Percentiles rank a stretch among this genome's conserved stretches.
phyloP scores from a whole-genome alignment of 2,888 invertebrate species.

The Onthophagus sagittarius region DNA sequence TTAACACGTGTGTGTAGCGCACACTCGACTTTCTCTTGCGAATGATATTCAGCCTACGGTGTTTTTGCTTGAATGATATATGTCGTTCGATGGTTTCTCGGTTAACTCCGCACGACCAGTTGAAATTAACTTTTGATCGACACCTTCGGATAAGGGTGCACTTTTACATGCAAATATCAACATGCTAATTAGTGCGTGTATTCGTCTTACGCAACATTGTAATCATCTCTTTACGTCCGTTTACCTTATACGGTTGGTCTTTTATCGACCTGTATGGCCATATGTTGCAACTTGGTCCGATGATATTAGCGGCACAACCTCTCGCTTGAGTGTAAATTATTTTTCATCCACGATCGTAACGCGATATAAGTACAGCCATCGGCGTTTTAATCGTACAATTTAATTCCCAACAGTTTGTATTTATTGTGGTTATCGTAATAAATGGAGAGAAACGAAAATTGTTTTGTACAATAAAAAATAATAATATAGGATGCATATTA shows the following conservation, averaged over 20 bases:
- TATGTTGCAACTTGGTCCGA: neutral
- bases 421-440: neutral
- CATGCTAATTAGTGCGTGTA: neutral
- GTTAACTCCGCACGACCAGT: neutral
- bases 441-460: neutral
- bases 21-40: neutral
- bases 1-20: neutral
- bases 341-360: neutral
- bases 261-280: neutral
- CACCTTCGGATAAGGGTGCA: neutral
- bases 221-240: neutral
- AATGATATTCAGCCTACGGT: neutral
- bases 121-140: neutral
- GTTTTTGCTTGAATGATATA: neutral
- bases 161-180: neutral
- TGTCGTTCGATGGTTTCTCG: neutral
- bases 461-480: no score
- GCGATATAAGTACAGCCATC: neutral
- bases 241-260: neutral
- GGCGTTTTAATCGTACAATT: neutral
- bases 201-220: constrained; percentile 1
- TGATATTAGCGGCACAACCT: neutral
- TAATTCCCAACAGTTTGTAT: neutral
- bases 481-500: neutral
- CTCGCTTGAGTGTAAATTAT: neutral